Base-by-base conservation (phyloP, 2,797 vertebrate species). In the Austrolebias charrua region DNA sequence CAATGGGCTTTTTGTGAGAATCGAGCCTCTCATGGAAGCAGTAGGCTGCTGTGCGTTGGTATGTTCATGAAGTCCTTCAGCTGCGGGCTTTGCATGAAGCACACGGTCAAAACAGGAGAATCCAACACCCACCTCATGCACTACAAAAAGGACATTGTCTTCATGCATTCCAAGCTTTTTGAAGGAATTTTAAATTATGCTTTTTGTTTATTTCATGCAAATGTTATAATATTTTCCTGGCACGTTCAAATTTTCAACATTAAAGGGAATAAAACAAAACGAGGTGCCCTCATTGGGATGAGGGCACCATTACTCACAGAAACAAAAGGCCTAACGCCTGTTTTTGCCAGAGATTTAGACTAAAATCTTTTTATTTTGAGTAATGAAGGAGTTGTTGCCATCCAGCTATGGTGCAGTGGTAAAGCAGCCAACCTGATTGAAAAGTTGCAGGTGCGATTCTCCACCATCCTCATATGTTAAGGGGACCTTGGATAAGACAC, bases 101-200 rank as follows among this genome's bases (percentile, higher is more conserved):
- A 78, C 79, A 86, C 65, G 40, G 55, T 76, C 60, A 77, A 77
- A 77, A 78, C 82, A 84, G 73, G 85, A 76, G 79, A 90, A 86
- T 90, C 79, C 84, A 79, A 81, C 86, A 75, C 86, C 89, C 90
- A 85, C 92, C 86, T 82, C 81, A 61, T 86, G 86, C 68, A 76
- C 73, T 67, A 91, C 90, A 92, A 91, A 73, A 59, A 76, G 67
- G 62, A 69, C 83, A 85, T 88, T 92, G 88, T 92, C 51, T 64
- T 60, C 65, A 65, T 46, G 61, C 75, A 88, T 87, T 79, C 79
- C 79, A 80, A 59, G 66, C 65, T 52, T 63, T 68, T 55, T 64
- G 66, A 75, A 71, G 69, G 69, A 75, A 66, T 75, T 42, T 71
- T 20, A 75, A 67, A 59, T 45, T 29, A 52, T 2, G 57, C 62